Percentiles rank a stretch among this genome's conserved stretches.
phyloP scores from a whole-genome alignment of 2,797 vertebrate species.

The Lindbergichthys nudifrons region DNA sequence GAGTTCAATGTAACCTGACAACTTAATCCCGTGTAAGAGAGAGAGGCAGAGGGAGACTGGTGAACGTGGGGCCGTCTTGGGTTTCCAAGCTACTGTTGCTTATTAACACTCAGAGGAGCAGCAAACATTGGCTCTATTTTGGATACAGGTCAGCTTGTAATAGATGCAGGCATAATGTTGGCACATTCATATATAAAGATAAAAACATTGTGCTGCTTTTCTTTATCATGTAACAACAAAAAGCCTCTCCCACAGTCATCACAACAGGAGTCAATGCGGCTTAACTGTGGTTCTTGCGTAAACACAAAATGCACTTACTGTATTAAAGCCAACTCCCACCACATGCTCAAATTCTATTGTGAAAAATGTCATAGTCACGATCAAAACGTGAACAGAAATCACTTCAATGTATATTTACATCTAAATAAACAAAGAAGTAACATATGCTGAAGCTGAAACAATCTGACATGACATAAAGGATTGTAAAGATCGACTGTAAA shows the following conservation, averaged over 20 bases:
- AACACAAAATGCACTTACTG: not conserved
- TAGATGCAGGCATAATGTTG: not conserved
- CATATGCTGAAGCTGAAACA: not conserved
- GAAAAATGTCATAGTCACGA: too few species aligned
- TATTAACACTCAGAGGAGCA: conserved; percentile 55
- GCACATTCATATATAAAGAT: conserved; percentile 12
- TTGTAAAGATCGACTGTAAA: not conserved
- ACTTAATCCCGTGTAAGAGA: conserved; percentile 79
- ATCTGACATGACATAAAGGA: not conserved
- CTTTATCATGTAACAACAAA: conserved; percentile 9
- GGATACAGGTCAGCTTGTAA: conserved; percentile 38
- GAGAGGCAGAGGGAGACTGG: conserved; percentile 46
- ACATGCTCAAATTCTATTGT: too few species aligned
- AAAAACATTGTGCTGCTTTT: not conserved
- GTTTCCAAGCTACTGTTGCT: conserved; percentile 69
- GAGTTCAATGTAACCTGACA: conserved; percentile 82
- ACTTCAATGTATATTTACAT: too few species aligned
- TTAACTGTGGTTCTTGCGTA: not conserved
- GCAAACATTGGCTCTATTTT: conserved; percentile 47
- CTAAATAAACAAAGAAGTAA: too few species aligned
- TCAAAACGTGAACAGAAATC: too few species aligned
- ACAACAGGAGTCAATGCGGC: not conserved
- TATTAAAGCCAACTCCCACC: not conserved
- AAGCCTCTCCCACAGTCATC: not conserved
- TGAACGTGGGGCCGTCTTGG: conserved; percentile 44